Evolutionary conservation across 2,113 vertebrate species (phyloP).

Genomic region (Myotis yumanensis): DNA sequence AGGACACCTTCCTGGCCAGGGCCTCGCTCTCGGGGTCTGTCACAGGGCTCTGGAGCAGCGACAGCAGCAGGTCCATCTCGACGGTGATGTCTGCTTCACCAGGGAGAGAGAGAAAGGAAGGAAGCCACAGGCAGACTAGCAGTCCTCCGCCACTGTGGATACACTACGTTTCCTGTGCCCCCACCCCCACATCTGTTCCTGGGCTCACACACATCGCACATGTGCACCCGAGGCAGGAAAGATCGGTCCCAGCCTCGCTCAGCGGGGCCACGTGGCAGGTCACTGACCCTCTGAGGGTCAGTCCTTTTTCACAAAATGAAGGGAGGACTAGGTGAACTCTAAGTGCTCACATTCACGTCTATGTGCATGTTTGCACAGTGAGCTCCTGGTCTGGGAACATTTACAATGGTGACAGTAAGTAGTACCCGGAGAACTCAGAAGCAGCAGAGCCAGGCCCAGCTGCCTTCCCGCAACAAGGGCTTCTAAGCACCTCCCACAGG

Average conservation of each 20-base stretch:
- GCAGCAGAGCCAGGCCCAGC: neutral
- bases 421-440: neutral
- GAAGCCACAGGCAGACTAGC: neutral
- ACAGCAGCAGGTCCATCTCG: conserved; percentile 81
- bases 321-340: neutral
- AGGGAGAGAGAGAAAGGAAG: neutral
- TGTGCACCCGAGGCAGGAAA: neutral
- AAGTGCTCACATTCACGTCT: neutral
- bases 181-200: neutral
- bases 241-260: neutral
- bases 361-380: neutral
- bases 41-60: conserved; percentile 77
- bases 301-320: neutral
- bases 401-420: neutral
- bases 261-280: fast-evolving
- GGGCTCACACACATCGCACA: neutral
- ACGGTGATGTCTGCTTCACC: conserved; percentile 72
- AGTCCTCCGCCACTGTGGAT: neutral
- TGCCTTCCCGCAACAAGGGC: fast-evolving
- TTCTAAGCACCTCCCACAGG: neutral
- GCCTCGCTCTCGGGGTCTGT: conserved; percentile 67
- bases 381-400: neutral
- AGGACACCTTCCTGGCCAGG: conserved; percentile 78
- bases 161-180: fast-evolving
- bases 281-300: neutral